Percentiles rank a stretch among this genome's conserved stretches.
These are phyloP conservation scores for Oryzias dopingdopingensis DNA, from an alignment of 2,797 vertebrate genomes.

Conservation along the genomic window DNA sequence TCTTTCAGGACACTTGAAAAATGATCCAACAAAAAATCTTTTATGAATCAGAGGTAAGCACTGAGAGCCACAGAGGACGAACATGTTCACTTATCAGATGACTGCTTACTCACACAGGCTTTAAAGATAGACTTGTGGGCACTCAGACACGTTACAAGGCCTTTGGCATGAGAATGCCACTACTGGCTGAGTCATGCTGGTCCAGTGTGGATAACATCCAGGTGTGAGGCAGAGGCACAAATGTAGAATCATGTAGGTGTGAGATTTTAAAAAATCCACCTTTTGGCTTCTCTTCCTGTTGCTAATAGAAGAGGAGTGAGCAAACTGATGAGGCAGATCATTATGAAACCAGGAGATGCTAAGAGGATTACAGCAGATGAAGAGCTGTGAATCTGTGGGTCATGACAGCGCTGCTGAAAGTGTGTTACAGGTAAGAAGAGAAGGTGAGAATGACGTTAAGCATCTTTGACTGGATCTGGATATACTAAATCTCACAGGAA, in stretches of 20 bases:
- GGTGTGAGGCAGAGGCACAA: conserved; percentile 12
- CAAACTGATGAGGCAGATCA: conserved; percentile 40
- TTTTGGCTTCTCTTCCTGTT: background rate
- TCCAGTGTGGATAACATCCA: conserved; percentile 29
- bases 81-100: conserved; percentile 30
- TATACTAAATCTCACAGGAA: background rate
- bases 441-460: conserved; percentile 18
- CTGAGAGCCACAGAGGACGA: conserved; percentile 8
- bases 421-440: conserved; percentile 1
- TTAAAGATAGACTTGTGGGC: conserved; percentile 40
- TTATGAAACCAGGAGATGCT: conserved; percentile 2
- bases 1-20: conserved; percentile 3
- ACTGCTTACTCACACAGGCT: conserved; percentile 44
- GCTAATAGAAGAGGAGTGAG: conserved; percentile 26
- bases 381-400: conserved; percentile 31
- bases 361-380: background rate
- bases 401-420: conserved; percentile 5
- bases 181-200: conserved; percentile 45
- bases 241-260: conserved; percentile 3
- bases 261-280: too few relatives aligned
- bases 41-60: conserved; percentile 5
- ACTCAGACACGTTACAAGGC: conserved; percentile 45
- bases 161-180: conserved; percentile 11
- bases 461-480: conserved; percentile 24
- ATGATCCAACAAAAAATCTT: conserved; percentile 5